Evolutionary conservation across 1,140 invertebrate genomes (phyloP), one percentile per base, ranked within the genome.

Genomic region (honey bee (Apis mellifera)): DNA sequence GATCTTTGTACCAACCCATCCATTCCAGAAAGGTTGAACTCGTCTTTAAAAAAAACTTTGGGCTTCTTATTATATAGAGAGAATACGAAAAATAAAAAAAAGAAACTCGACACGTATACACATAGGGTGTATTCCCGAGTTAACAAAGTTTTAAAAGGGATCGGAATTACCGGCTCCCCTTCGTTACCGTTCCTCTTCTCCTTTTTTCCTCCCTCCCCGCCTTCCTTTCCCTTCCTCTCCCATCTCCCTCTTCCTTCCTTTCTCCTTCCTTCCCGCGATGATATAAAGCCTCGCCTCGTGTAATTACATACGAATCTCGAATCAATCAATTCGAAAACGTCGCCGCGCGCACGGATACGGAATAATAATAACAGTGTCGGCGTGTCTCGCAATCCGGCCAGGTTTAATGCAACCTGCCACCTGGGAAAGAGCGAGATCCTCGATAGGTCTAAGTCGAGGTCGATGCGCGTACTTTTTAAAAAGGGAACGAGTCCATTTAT

Each of bases 401-500:
- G 19, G 48, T 70, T 70, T 78, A 82, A 77, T 70, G 74, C 74
- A 70, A 55, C 66, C 80, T 70, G 80, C 65, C 80, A 76, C 26
- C n/a, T n/a, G 55, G 19, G 65, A 82, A 82, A 64, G 72, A 70
- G 62, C 80, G 74, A 42, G 42, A 72, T 48, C 59, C 66, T 72
- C 80, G 84, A 86, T 87, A 77, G 32, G 7, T n/a, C n/a, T n/a
- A 87, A 87, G 86, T 7, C 82, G 60, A 42, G 80, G 73, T 57
- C 75, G 75, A 86, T 75, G 65, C 80, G 84, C 80, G n/a, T 87
- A 87, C 84, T 86, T 80, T 86, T 68, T 42, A 42, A 42, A 42
- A 75, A 82, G 71, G 69, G 84, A 80, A 83, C 86, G 59, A 74
- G 60, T 82, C 64, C 85, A 82, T 84, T 87, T 86, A 86, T 86